A percentile compares a stretch with the other conserved stretches of the same genome.
Evolutionary conservation across 1,140 invertebrate genomes (phyloP).

Genomic region (Drosophila cardini): DNA sequence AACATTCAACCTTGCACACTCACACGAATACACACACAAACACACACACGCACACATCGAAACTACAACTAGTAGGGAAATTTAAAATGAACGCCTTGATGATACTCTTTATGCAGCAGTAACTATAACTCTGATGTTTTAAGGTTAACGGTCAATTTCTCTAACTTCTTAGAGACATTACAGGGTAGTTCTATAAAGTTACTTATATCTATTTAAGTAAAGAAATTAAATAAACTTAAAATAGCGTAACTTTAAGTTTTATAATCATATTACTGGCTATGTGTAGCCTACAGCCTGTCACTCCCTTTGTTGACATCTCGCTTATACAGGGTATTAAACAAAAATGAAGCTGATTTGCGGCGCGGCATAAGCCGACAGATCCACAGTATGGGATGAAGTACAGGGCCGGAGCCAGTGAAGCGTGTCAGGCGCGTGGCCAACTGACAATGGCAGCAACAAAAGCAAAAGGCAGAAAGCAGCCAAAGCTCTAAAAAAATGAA

Average conservation of each 20-base stretch:
- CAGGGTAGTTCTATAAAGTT: no score
- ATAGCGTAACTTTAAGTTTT: no score
- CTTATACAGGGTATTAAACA: neutral
- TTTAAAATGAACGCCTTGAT: neutral
- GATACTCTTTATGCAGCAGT: conserved; percentile 21
- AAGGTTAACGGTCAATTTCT: no score
- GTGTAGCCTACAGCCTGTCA: no score
- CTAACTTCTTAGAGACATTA: no score
- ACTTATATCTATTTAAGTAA: no score
- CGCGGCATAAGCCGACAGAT: conserved; percentile 55
- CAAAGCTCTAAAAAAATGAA: conserved; percentile 21
- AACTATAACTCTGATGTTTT: no score
- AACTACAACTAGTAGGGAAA: neutral
- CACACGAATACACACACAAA: conserved; percentile 16
- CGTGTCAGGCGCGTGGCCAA: conserved; percentile 76
- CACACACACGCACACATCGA: neutral
- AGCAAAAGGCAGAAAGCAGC: conserved; percentile 46
- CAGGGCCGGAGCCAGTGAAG: conserved; percentile 47
- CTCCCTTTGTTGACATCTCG: neutral
- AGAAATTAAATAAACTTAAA: no score
- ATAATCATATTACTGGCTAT: no score
- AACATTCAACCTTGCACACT: conserved; percentile 38
- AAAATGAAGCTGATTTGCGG: conserved; percentile 66
- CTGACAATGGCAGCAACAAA: conserved; percentile 74
- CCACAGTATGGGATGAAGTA: neutral